Percentiles rank a stretch among this genome's conserved stretches.
These are phyloP conservation scores for Amphimallon solstitiale DNA, from an alignment of 2,888 invertebrate genomes.

Conservation along the genomic window DNA sequence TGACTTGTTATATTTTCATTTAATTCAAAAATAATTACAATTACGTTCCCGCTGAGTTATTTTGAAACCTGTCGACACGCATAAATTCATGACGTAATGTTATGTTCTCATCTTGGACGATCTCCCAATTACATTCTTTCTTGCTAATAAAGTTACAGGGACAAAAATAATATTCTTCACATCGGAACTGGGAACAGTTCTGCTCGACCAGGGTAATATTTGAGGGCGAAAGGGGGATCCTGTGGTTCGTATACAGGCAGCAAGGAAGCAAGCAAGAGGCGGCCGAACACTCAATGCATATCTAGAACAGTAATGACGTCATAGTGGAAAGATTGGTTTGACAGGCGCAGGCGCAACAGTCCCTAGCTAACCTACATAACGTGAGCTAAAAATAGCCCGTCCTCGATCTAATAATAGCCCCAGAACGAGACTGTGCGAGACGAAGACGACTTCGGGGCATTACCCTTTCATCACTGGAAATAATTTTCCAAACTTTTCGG, in stretches of 20 bases:
- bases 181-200: too few species aligned
- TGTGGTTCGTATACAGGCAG: background rate
- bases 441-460: slow-evolving; percentile 52
- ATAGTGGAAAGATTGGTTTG: slow-evolving; percentile 52
- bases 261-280: too few species aligned
- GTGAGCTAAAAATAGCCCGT: slow-evolving; percentile 62
- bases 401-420: slow-evolving; percentile 64
- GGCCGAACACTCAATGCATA: slow-evolving; percentile 55
- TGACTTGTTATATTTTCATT: too few species aligned
- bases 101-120: too few species aligned
- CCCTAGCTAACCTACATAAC: slow-evolving; percentile 61
- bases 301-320: slow-evolving; percentile 69
- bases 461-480: slow-evolving; percentile 45
- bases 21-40: too few species aligned
- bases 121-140: too few species aligned
- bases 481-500: background rate
- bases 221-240: background rate
- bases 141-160: too few species aligned
- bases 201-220: slow-evolving; percentile 6
- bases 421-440: slow-evolving; percentile 55
- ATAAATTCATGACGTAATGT: too few species aligned
- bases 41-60: too few species aligned
- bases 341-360: slow-evolving; percentile 56
- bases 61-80: too few species aligned
- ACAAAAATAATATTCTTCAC: too few species aligned